A percentile compares a stretch with the other conserved stretches of the same genome.
Conservation (phyloP, 1,140 invertebrate species). For the Lordiphosa collinella region DNA sequence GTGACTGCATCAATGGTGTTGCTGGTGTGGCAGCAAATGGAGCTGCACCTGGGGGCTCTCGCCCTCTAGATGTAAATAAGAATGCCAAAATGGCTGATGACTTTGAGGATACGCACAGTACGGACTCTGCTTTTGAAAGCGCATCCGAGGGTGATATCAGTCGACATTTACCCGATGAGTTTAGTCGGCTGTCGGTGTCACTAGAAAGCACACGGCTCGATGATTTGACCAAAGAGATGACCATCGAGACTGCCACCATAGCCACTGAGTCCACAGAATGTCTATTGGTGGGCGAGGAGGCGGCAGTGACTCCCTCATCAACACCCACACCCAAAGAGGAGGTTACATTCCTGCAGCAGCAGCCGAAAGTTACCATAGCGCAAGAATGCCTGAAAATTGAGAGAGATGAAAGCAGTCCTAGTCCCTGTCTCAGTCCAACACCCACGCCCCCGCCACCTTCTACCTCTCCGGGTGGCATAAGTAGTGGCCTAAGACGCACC, state of each 20-base stretch:
- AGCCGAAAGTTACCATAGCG: slow-evolving; percentile 66
- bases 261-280: slow-evolving; percentile 74
- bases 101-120: slow-evolving; percentile 76
- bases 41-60: slow-evolving; percentile 29
- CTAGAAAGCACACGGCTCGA: slow-evolving; percentile 70
- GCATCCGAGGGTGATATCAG: slow-evolving; percentile 75
- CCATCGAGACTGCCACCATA: slow-evolving; percentile 75
- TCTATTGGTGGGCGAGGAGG: slow-evolving; percentile 51
- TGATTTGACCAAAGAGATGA: slow-evolving; percentile 59
- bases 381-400: slow-evolving; percentile 40
- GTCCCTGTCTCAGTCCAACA: slow-evolving; percentile 46
- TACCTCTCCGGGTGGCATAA: slow-evolving; percentile 67
- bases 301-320: slow-evolving; percentile 28
- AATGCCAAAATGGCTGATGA: slow-evolving; percentile 62
- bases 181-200: slow-evolving; percentile 65
- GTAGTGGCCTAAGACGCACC: slow-evolving; percentile 62
- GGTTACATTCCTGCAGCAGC: slow-evolving; percentile 15
- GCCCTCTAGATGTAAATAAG: slow-evolving; percentile 68
- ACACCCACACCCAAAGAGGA: slow-evolving; percentile 19
- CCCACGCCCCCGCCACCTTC: slow-evolving; percentile 72
- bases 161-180: slow-evolving; percentile 73
- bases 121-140: slow-evolving; percentile 77
- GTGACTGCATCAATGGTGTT: slow-evolving; percentile 58
- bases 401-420: slow-evolving; percentile 45
- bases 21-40: slow-evolving; percentile 1